Evolutionary conservation across 2,888 invertebrate species (phyloP), one percentile per base, ranked within the genome.

Genomic region (Thecophora atra): DNA sequence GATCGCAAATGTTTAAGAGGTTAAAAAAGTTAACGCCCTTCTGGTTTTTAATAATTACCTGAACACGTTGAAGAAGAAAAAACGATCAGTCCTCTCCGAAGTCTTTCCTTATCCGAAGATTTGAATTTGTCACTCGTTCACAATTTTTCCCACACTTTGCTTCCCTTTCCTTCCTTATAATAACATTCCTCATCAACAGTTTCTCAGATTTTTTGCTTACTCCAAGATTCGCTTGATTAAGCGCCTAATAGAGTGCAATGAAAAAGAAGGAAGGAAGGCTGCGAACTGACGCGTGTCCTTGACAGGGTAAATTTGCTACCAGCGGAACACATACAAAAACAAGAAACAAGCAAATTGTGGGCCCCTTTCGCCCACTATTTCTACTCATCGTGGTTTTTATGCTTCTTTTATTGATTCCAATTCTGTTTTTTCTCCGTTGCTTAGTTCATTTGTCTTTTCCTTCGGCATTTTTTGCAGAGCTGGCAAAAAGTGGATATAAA

Each of bases 401-500:
- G 28, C 58, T 64, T 58, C 42, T 72, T 64, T 68, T 17, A 63
- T 42, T 26, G 2, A 7, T 28, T 26, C 26, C 58, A 28, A 11
- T 21, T 13, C 28, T 37, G 30, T 37, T 6, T n/a, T n/a, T n/a
- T n/a, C n/a, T n/a, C n/a, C n/a, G n/a, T n/a, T 37, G 37, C 4
- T 28, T 58, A 26, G 19, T 37, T 37, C n/a, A 6, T 17, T 62
- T 1, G 1, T 2, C 30, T n/a, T 5, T 21, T 19, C 19, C 26
- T 42, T 24, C 70, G n/a, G n/a, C n/a, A 62, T 60, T 73, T 68
- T 60, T 72, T 78, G 17, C 87, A 95, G 93, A 95, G 95, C 83
- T 95, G 95, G 95, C 93, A 95, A 85, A 93, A 91, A 84, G 92
- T 94, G 56, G 93, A 95, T 82, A 89, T 91, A 21, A 92, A 92